Conservation (phyloP, 2,888 invertebrate species). For the Crepidodera aurea region DNA sequence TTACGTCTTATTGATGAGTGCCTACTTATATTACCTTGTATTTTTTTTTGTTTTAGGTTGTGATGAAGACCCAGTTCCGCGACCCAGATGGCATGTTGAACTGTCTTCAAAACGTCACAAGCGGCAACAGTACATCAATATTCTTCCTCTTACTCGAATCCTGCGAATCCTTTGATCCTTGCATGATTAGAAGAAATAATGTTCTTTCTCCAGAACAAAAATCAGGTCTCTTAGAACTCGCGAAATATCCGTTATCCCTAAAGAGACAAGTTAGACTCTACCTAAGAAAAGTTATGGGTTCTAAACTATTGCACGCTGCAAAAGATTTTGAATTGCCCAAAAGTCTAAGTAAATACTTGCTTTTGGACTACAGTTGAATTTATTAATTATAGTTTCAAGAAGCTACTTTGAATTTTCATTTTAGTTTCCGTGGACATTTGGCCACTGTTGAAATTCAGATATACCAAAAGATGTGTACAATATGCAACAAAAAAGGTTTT, state of each 20-base stretch:
- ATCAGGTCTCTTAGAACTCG: constrained; percentile 69
- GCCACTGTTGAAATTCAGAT: constrained; percentile 18
- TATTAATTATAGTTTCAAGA: background rate
- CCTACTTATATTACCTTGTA: too few species aligned
- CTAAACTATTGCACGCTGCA: constrained; percentile 66
- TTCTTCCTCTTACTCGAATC: constrained; percentile 76
- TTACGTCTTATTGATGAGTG: background rate
- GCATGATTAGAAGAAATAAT: constrained; percentile 79
- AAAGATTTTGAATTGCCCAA: constrained; percentile 71
- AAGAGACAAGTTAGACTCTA: constrained; percentile 65
- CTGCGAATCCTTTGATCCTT: constrained; percentile 79
- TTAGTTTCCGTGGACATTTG: constrained; percentile 11
- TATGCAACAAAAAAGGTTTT: background rate
- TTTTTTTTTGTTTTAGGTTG: constrained; percentile 64
- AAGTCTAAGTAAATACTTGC: constrained; percentile 72
- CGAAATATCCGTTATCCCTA: constrained; percentile 72
- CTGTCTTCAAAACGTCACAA: constrained; percentile 73
- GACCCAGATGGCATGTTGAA: constrained; percentile 86
- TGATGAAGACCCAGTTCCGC: constrained; percentile 84
- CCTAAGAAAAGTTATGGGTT: constrained; percentile 62
- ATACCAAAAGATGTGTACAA: background rate
- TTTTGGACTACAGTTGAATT: constrained; percentile 70
- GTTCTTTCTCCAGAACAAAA: constrained; percentile 73
- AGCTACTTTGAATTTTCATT: background rate
- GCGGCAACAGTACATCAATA: constrained; percentile 69